Evolutionary conservation across 2,113 vertebrate species (phyloP).

Genomic region (Triplophysa rosa): DNA sequence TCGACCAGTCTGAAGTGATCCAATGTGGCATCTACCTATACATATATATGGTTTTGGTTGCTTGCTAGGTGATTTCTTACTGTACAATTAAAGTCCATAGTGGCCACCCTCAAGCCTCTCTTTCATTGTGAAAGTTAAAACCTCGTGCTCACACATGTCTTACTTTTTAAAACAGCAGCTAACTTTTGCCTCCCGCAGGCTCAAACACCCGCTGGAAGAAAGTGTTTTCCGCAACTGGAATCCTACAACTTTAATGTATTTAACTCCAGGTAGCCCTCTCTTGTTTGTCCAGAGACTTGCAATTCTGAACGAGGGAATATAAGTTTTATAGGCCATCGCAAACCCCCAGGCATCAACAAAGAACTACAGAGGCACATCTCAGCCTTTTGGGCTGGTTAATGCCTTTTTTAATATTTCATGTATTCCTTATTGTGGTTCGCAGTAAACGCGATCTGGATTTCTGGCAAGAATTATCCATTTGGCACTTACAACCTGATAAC

Average conservation of each 20-base stretch:
- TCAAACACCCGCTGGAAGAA: slow-evolving; percentile 6
- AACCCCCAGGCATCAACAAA: slow-evolving; percentile 36
- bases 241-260: slow-evolving; percentile 36
- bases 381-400: slow-evolving; percentile 5
- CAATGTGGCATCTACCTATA: too few species aligned
- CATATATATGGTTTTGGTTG: too few species aligned
- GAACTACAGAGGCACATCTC: slow-evolving; percentile 32
- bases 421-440: background rate
- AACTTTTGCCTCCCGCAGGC: background rate
- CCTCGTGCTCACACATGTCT: too few species aligned
- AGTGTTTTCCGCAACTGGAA: slow-evolving; percentile 29
- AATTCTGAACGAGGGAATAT: slow-evolving; percentile 20
- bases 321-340: slow-evolving; percentile 45
- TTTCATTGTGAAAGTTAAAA: too few species aligned
- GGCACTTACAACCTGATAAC: slow-evolving; percentile 46
- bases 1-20: too few species aligned
- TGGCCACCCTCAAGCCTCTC: too few species aligned
- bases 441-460: slow-evolving; percentile 26
- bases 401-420: slow-evolving; percentile 5
- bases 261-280: slow-evolving; percentile 29
- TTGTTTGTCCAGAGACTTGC: slow-evolving; percentile 8
- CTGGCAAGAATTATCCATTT: slow-evolving; percentile 32
- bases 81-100: too few species aligned
- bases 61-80: too few species aligned
- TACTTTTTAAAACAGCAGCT: background rate